Percentiles rank a stretch among this genome's conserved stretches.
These are phyloP conservation scores for Lithophane socia DNA, from an alignment of 2,888 invertebrate species.

Conservation along the genomic window DNA sequence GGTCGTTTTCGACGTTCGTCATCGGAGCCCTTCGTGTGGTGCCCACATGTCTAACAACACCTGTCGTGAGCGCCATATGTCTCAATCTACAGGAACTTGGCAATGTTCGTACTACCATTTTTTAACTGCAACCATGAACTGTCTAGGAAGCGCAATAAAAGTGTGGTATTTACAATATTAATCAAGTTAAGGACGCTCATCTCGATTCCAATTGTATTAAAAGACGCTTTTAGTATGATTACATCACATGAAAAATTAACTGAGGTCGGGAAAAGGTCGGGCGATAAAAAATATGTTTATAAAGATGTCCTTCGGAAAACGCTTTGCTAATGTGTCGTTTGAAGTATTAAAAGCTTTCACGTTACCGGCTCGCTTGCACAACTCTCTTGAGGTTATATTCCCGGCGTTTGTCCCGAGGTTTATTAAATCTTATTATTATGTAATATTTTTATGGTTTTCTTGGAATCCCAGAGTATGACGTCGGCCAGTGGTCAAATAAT, in stretches of 20 bases:
- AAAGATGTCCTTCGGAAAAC: slow-evolving; percentile 69
- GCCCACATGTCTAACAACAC: slow-evolving; percentile 84
- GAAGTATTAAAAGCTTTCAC: slow-evolving; percentile 80
- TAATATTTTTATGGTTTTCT: slow-evolving; percentile 83
- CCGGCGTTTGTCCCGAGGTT: slow-evolving; percentile 66
- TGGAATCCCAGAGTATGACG: slow-evolving; percentile 77
- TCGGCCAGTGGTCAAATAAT: slow-evolving; percentile 80
- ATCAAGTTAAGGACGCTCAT: slow-evolving; percentile 54
- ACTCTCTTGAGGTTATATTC: slow-evolving; percentile 73
- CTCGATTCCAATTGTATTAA: slow-evolving; percentile 50
- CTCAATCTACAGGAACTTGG: slow-evolving; percentile 66
- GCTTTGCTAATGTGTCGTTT: slow-evolving; percentile 75
- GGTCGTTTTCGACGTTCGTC: slow-evolving; percentile 74
- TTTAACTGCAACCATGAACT: slow-evolving; percentile 76
- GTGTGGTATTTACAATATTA: slow-evolving; percentile 61
- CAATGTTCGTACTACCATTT: slow-evolving; percentile 55
- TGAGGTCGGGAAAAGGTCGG: slow-evolving; percentile 64
- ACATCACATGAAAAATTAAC: slow-evolving; percentile 61
- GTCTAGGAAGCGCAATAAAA: slow-evolving; percentile 77
- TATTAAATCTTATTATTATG: slow-evolving; percentile 79
- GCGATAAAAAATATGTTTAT: slow-evolving; percentile 68
- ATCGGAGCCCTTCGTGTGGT: slow-evolving; percentile 82
- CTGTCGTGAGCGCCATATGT: slow-evolving; percentile 81
- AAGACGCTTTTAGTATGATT: slow-evolving; percentile 51
- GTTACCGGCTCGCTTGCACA: slow-evolving; percentile 77